Evolutionary conservation across 2,888 invertebrate genomes (phyloP), one percentile per base, ranked within the genome.

Genomic region (Xanthostigma xanthostigma): DNA sequence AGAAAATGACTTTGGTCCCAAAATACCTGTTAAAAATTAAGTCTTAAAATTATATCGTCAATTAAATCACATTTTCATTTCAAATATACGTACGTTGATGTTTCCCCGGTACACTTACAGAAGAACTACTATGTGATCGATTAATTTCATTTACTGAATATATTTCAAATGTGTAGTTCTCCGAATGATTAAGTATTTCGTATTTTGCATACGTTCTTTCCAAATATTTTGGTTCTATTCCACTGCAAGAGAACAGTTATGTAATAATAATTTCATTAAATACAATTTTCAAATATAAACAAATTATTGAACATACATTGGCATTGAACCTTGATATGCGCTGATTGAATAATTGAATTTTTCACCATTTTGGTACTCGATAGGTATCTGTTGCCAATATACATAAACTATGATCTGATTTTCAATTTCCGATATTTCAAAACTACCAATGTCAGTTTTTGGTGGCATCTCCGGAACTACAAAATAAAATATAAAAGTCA

Each of bases 321-420:
- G 34, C 11, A 43, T 48, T 13, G 8, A 12, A 13, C 10, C 45
- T 2, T 42, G 46, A 49, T 41, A 46, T 50, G 52, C 54, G 48
- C 38, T 51, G 44, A 46, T 73, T 54, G 71, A 69, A 60, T 90
- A 90, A 2, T 71, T 71, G 59, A 90, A 87, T 59, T 82, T 74
- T 8, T 77, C 75, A 14, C 88, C 90, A 59, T 87, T 87, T 57
- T 81, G 74, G 55, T 80, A 72, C 60, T 75, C 74, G 41, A 73
- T 72, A 14, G 77, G 75, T 45, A 90, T 73, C 53, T 81, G 75
- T 60, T 84, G 79, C 89, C 90, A 91, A 63, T 88, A 90, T 17
- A 90, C 68, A 61, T 78, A 78, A 40, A 87, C 69, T 47, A 78
- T 73, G 53, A 81, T 70, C 51, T 72, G 71, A 38, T 67, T 64